Conservation (phyloP, 2,113 vertebrate species). For the Platysteira castanea region DNA sequence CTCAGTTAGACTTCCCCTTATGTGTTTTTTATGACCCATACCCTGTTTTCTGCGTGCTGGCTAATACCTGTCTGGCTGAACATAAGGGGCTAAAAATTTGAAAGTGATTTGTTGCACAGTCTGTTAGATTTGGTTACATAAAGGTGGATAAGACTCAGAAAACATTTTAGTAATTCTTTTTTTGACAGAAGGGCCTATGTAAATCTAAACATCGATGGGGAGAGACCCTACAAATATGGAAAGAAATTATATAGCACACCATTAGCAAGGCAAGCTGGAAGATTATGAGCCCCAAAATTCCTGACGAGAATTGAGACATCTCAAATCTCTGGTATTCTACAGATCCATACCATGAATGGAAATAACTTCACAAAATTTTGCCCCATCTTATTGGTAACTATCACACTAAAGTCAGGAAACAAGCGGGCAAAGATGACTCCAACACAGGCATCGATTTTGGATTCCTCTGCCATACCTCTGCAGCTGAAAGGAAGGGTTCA, state of each 20-base stretch:
- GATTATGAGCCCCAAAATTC: not conserved
- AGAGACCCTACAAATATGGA: not conserved
- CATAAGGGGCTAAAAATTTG: not conserved
- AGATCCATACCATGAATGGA: not conserved
- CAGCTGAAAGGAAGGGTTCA: not conserved
- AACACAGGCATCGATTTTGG: not conserved
- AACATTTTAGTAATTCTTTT: not conserved
- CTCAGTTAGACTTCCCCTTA: not conserved
- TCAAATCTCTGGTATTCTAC: not conserved
- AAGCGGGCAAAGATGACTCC: not conserved
- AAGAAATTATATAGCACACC: not conserved
- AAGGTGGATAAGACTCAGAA: not conserved
- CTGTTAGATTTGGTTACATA: not conserved
- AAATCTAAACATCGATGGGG: not conserved
- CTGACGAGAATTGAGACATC: not conserved
- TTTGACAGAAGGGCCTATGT: not conserved
- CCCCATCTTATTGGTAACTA: not conserved
- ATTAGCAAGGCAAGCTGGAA: not conserved
- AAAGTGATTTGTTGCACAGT: not conserved
- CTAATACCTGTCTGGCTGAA: not conserved
- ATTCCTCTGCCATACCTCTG: not conserved
- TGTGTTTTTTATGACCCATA: not conserved
- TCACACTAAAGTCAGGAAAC: not conserved
- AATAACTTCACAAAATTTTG: not conserved
- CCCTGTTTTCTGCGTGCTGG: not conserved